Base-by-base conservation (phyloP, 2,113 vertebrate genomes). In the Budorcas taxicolor region DNA sequence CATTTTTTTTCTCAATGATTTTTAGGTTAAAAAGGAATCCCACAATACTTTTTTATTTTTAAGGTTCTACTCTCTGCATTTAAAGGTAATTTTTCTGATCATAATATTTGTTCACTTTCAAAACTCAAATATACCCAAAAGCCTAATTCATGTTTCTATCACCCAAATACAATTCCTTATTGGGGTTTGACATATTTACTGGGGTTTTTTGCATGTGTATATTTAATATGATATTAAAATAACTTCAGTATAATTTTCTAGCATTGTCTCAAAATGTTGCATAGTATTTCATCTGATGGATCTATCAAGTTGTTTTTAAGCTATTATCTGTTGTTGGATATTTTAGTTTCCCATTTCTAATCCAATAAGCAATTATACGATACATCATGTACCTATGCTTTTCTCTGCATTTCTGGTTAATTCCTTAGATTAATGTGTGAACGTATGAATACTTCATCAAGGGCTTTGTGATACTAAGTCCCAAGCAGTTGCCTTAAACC, bases 1-100 rank as follows among this genome's bases (percentile, higher is more conserved):
- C 52, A 55, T 40, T 92, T 95, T 84, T 84, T 90, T 96, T 95
- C 85, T 91, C 87, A n/a, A 19, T 33, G 33, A 91, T 78, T 82
- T 86, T 58, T 45, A 78, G 55, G 82, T 87, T 91, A 57, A 91
- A 90, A 88, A 58, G 27, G 58, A 94, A 76, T 53, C 60, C 58
- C 58, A 36, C 92, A 52, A 23, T 95, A 71, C 53, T 76, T 95
- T 83, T 82, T 50, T 64, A 36, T 23, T 40, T 74, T 74, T 55
- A 31, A 43, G 12, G 45, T 67, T 94, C 15, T 71, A 50, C 31
- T 78, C 57, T 84, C 31, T 89, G 33, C 50, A 62, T 47, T 60
- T 81, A 94, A 80, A 85, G 76, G 29, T 43, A 67, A 21, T 27
- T 93, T 97, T 97, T 88, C 87, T 90, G 40, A 76, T 92, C 43